These are phyloP conservation scores for Halictus quadricinctus DNA, from an alignment of 2,888 invertebrate species.

Conservation along the genomic window DNA sequence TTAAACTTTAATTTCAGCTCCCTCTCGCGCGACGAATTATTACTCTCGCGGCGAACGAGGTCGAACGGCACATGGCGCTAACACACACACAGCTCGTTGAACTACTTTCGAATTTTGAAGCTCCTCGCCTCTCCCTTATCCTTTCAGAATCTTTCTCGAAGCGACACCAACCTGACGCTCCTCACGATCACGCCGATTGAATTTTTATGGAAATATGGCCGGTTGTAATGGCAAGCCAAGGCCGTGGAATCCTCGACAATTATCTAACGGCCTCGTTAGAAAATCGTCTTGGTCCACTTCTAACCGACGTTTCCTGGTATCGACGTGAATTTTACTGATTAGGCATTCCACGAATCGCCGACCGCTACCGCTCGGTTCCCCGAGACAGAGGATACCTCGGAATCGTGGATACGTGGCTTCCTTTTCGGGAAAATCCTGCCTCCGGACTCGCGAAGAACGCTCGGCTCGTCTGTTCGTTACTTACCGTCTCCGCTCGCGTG, in stretches of 20 bases:
- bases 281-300: slow-evolving; percentile 50
- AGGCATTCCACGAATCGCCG: neutral
- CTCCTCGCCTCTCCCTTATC: neutral
- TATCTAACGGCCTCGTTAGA: slow-evolving; percentile 52
- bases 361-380: neutral
- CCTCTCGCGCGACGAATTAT: slow-evolving; percentile 57
- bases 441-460: neutral
- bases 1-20: slow-evolving; percentile 58
- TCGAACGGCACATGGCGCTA: slow-evolving; percentile 66
- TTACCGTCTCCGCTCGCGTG: neutral
- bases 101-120: slow-evolving; percentile 66
- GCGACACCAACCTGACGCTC: slow-evolving; percentile 21
- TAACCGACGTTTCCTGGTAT: slow-evolving; percentile 6
- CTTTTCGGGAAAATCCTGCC: neutral
- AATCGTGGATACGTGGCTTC: neutral
- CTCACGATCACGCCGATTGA: slow-evolving; percentile 41
- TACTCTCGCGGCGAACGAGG: slow-evolving; percentile 63
- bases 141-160: slow-evolving; percentile 31
- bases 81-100: slow-evolving; percentile 57
- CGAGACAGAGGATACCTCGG: neutral
- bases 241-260: slow-evolving; percentile 39
- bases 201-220: slow-evolving; percentile 53
- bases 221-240: slow-evolving; percentile 35
- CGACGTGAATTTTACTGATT: slow-evolving; percentile 8
- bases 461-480: neutral